A percentile compares a stretch with the other conserved stretches of the same genome.
These are phyloP conservation scores for Lepidochitona cinerea DNA, from an alignment of 2,888 invertebrate genomes.

Conservation along the genomic window DNA sequence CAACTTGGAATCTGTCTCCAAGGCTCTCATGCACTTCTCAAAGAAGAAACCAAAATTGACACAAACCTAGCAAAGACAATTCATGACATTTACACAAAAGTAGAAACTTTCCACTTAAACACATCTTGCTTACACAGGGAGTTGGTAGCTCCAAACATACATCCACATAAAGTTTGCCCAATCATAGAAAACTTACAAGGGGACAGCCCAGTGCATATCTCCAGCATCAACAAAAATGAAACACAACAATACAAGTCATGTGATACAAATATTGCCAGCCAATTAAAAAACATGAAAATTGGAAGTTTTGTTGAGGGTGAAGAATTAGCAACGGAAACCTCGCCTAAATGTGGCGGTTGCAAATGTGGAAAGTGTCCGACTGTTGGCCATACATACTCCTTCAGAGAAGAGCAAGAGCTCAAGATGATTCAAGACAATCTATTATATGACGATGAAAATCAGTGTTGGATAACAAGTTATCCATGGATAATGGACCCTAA, in stretches of 20 bases:
- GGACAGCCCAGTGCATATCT: neutral
- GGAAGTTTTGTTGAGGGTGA: neutral
- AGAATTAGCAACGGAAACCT: slow-evolving; percentile 6
- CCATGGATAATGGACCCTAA: slow-evolving; percentile 11
- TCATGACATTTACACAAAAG: neutral
- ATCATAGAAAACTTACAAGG: neutral
- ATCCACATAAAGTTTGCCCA: neutral
- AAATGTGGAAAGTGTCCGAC: neutral
- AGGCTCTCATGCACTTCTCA: no score
- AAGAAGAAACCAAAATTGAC: slow-evolving; percentile 9
- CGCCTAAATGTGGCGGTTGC: slow-evolving; percentile 12
- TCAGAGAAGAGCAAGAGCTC: slow-evolving; percentile 18
- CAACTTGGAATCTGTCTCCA: no score
- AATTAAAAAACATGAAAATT: neutral
- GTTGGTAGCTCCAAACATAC: neutral
- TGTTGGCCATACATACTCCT: slow-evolving; percentile 14
- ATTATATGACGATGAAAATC: neutral
- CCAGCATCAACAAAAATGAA: no score
- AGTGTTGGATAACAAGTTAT: slow-evolving; percentile 12
- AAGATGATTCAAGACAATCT: slow-evolving; percentile 9
- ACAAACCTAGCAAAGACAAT: slow-evolving; percentile 2
- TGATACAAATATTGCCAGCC: neutral
- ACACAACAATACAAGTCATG: neutral
- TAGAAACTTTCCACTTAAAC: neutral
- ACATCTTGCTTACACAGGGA: neutral